Evolutionary conservation across 1,140 invertebrate species (phyloP).

Genomic region (Musca vetustissima): DNA sequence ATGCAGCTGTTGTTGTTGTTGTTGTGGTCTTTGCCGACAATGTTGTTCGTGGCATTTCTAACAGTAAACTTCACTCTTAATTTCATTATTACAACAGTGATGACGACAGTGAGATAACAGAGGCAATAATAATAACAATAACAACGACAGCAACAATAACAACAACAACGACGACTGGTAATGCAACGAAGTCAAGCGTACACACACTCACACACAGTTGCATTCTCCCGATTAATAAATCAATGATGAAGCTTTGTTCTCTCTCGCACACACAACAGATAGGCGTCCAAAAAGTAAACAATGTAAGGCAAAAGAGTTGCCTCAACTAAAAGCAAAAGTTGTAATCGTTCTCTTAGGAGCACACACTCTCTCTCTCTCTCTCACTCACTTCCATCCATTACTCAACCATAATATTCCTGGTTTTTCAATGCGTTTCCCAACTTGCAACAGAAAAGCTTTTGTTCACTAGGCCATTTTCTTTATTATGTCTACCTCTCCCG

Average conservation of each 20-base stretch:
- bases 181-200: not conserved
- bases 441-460: too few species aligned
- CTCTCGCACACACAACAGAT: not conserved
- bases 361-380: too few species aligned
- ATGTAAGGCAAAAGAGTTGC: too few species aligned
- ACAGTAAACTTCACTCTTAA: slow-evolving; percentile 24
- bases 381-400: too few species aligned
- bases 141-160: slow-evolving; percentile 1
- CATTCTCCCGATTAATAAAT: not conserved
- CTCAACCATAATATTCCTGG: too few species aligned
- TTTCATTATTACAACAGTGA: slow-evolving; percentile 8
- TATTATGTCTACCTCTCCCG: too few species aligned
- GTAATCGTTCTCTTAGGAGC: too few species aligned
- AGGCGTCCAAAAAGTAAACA: too few species aligned
- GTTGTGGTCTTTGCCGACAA: not conserved
- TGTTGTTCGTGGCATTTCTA: slow-evolving; percentile 1
- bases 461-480: too few species aligned
- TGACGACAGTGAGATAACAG: not conserved
- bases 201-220: not conserved
- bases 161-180: not conserved
- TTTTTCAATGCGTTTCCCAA: too few species aligned
- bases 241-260: slow-evolving; percentile 8
- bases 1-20: not conserved
- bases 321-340: too few species aligned
- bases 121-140: slow-evolving; percentile 18